phyloP scores from a whole-genome alignment of 2,888 invertebrate species.

The Leptura quadrifasciata region DNA sequence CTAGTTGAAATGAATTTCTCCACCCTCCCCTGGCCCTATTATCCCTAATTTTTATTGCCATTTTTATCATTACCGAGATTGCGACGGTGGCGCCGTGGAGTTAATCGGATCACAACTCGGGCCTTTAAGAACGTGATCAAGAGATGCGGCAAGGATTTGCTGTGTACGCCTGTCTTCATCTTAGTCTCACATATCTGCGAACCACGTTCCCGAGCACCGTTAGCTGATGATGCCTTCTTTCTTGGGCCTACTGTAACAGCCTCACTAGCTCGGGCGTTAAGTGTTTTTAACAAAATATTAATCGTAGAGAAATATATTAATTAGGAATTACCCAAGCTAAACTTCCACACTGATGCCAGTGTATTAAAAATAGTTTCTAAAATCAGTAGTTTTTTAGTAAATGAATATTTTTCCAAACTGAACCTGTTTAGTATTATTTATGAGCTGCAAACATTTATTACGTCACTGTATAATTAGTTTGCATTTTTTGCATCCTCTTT shows the following conservation, averaged over 20 bases:
- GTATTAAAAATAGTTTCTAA: no score
- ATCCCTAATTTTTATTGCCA: constrained; percentile 75
- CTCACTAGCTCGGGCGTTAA: constrained; percentile 35
- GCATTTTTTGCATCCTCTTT: no score
- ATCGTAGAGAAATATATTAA: no score
- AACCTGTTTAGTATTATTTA: no score
- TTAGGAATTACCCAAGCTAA: no score
- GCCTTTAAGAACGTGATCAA: constrained; percentile 73
- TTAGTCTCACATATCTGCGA: constrained; percentile 69
- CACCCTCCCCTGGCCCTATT: constrained; percentile 65
- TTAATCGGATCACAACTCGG: constrained; percentile 74
- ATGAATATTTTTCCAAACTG: no score
- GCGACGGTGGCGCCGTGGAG: constrained; percentile 71
- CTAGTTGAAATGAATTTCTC: constrained; percentile 61
- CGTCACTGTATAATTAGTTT: no score
- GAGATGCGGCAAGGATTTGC: constrained; percentile 72
- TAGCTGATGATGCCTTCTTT: constrained; percentile 11
- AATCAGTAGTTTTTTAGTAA: no score
- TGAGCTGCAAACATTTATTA: no score
- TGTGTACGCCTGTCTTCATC: constrained; percentile 69
- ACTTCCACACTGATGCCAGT: no score
- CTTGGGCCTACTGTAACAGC: constrained; percentile 11
- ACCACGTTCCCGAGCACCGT: constrained; percentile 25
- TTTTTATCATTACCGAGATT: constrained; percentile 75
- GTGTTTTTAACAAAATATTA: background rate